These are phyloP conservation scores for Eonycteris spelaea DNA, from an alignment of 2,113 vertebrate genomes.

Conservation along the genomic window DNA sequence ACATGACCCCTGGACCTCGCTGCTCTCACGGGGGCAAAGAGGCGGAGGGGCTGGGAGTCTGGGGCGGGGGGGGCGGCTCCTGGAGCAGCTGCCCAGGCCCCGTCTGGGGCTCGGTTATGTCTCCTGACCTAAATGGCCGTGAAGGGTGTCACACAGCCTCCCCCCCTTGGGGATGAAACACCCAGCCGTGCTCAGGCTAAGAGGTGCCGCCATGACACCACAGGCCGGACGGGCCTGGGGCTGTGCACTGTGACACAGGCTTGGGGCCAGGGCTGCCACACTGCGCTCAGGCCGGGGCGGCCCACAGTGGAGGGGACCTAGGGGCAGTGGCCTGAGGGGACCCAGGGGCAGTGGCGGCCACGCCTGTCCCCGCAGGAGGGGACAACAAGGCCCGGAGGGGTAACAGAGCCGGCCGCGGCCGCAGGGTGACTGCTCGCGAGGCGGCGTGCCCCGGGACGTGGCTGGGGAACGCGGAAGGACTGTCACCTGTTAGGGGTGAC, in stretches of 20 bases:
- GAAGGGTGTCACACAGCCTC: accelerated
- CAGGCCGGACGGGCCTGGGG: accelerated
- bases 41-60: accelerated
- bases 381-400: not conserved
- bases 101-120: accelerated
- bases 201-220: accelerated
- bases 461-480: accelerated
- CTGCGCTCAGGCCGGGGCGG: accelerated
- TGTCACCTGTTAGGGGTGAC: accelerated
- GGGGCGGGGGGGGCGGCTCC: accelerated
- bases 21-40: not conserved
- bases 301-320: accelerated
- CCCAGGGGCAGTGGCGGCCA: accelerated
- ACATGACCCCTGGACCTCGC: accelerated
- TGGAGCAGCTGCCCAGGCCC: no score
- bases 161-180: accelerated
- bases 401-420: accelerated
- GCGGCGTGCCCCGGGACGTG: accelerated
- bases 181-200: accelerated
- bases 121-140: accelerated
- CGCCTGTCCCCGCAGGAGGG: not conserved
- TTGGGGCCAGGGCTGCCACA: accelerated
- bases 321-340: not conserved
- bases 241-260: accelerated
- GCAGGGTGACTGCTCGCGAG: not conserved